Base-by-base conservation (phyloP, 2,113 vertebrate genomes). In the Eurypyga helias region DNA sequence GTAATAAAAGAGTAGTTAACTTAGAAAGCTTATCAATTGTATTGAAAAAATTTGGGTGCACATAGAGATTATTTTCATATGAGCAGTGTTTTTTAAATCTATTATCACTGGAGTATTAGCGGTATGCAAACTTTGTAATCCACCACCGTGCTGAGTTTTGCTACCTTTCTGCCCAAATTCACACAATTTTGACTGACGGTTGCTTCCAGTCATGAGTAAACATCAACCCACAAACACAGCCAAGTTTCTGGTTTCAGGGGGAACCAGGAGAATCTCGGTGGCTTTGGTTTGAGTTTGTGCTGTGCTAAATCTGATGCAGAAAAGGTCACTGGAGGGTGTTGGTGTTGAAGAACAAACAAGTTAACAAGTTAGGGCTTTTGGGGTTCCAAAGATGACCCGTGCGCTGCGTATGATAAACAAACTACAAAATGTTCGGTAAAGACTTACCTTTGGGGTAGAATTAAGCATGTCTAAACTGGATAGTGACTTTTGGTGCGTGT, bases 371-470 rank as follows among this genome's bases (percentile, higher is more conserved):
- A 31, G 45, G n/a, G 34, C 51, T 76, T 88, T 58, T 2, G 2
- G n/a, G 3, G 6, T 65, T 89, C 24, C 64, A 25, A 81, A 34
- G 33, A 29, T 10, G 4, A 43, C 45, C 7, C 0, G 0, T 48
- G 31, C 15, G 4, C 23, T 84, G 57, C 11, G 10, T 31, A 7
- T 10, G 21, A 28, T 18, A 38, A 23, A 31, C 4, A 3, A 80
- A 62, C 10, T 60, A 20, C 13, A 28, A 26, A 55, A 55, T 48
- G 17, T 34, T 43, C 17, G 58, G 31, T 36, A 20, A 49, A 70
- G 46, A 17, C 36, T 78, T 20, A 67, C 46, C 8, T 72, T 33
- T 52, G 57, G 3, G 52, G 11, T 19, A 49, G 55, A 87, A 49
- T 52, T 71, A 46, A 67, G n/a, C 29, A 2, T 57, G 29, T 34